Evolutionary conservation across 2,113 vertebrate species (phyloP).

Genomic region (Sylvilagus bachmani): DNA sequence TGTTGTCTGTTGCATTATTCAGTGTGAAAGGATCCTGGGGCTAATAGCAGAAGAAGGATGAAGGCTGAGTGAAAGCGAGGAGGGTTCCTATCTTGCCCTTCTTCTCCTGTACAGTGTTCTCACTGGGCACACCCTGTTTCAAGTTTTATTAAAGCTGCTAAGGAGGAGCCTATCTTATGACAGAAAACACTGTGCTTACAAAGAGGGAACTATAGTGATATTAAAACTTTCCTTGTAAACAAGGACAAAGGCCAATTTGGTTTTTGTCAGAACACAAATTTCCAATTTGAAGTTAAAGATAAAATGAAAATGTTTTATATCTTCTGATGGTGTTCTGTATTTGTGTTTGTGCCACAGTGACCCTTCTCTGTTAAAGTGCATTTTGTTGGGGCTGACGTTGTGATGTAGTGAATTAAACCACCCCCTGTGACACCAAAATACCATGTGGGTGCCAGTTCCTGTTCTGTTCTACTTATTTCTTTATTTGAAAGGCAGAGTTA

Average conservation of each 20-base stretch:
- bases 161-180: background rate
- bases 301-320: background rate
- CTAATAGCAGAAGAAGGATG: background rate
- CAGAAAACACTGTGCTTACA: background rate
- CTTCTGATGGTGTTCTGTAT: background rate
- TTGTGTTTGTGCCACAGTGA: background rate
- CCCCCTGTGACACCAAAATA: no score
- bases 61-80: background rate
- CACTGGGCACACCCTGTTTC: rapidly evolving
- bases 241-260: background rate
- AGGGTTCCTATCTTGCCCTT: rapidly evolving
- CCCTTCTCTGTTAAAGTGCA: background rate
- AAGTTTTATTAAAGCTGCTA: background rate
- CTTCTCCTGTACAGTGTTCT: rapidly evolving
- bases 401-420: no score
- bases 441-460: no score
- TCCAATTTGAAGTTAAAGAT: constrained; percentile 34
- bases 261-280: background rate
- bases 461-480: no score
- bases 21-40: background rate
- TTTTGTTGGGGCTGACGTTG: no score
- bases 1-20: background rate
- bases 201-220: background rate
- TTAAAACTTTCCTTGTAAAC: background rate
- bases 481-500: no score